Evolutionary conservation across 2,888 invertebrate genomes (phyloP).

Genomic region (Sphaerophoria taeniata): DNA sequence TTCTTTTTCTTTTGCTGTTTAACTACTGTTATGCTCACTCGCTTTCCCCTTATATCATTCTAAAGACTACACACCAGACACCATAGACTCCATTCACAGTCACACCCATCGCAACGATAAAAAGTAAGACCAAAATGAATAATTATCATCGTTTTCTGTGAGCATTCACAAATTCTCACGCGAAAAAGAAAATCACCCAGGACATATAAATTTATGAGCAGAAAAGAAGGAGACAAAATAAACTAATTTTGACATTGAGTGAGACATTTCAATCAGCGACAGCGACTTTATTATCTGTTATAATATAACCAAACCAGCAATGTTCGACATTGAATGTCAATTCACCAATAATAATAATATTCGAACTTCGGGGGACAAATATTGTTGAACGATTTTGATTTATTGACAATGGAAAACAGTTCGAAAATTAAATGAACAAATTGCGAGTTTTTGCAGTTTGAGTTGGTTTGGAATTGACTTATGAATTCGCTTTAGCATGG

Average conservation of each 20-base stretch:
- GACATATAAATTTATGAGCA: constrained; percentile 14
- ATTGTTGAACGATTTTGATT: constrained; percentile 38
- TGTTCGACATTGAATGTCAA: constrained; percentile 1
- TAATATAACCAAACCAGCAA: background rate
- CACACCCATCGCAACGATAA: background rate
- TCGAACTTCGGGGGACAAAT: constrained; percentile 17
- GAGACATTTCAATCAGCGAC: constrained; percentile 21
- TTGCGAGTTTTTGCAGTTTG: no score
- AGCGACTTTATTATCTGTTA: constrained; percentile 21
- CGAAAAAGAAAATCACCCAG: background rate
- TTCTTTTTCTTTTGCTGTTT: background rate
- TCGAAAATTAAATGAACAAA: constrained; percentile 20
- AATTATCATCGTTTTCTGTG: constrained; percentile 25
- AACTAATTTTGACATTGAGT: constrained; percentile 28
- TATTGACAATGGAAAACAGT: constrained; percentile 27
- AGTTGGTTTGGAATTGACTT: constrained; percentile 11
- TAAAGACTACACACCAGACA: background rate
- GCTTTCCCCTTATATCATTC: no score
- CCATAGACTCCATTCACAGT: background rate
- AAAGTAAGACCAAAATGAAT: constrained; percentile 18
- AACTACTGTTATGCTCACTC: background rate
- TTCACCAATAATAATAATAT: constrained; percentile 9
- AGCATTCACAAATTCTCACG: constrained; percentile 21
- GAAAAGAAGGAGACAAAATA: no score
- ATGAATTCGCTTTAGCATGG: background rate